These are phyloP conservation scores for Ptiloglossa arizonensis DNA, from an alignment of 1,140 invertebrate species.

Conservation along the genomic window DNA sequence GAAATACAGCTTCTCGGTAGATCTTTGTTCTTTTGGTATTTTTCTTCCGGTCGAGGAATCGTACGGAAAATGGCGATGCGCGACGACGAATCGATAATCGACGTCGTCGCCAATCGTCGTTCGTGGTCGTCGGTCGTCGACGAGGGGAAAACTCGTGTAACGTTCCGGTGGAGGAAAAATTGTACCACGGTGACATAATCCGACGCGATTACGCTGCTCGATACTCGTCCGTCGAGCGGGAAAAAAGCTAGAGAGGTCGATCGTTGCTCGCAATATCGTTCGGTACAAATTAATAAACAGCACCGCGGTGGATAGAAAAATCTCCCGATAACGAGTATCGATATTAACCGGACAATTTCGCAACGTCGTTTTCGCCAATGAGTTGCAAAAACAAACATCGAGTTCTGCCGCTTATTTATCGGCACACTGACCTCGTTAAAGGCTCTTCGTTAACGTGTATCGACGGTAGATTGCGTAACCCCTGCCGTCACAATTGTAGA, in stretches of 20 bases:
- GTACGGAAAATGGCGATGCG: too few species aligned
- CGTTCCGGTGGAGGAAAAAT: too few species aligned
- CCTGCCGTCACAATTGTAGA: not conserved
- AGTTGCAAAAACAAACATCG: conserved; percentile 10
- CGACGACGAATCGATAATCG: not conserved
- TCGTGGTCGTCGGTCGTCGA: too few species aligned
- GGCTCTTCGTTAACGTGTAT: not conserved
- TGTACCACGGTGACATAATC: too few species aligned
- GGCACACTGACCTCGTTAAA: not conserved
- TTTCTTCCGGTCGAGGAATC: too few species aligned
- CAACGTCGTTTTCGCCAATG: not conserved
- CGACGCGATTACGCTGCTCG: too few species aligned
- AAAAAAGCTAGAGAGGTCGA: too few species aligned
- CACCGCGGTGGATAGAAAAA: not conserved
- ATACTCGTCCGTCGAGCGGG: too few species aligned
- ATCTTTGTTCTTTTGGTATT: too few species aligned
- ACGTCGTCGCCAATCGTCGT: too few species aligned
- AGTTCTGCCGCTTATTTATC: not conserved
- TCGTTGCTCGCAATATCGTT: not conserved
- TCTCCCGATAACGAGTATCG: not conserved
- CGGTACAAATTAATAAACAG: not conserved
- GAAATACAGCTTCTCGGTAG: too few species aligned
- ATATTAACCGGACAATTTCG: not conserved
- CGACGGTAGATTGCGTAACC: not conserved
- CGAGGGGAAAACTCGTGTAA: not conserved